These are phyloP conservation scores for Thamnophis sirtalis DNA, from an alignment of 2,113 vertebrate species.

Conservation along the genomic window DNA sequence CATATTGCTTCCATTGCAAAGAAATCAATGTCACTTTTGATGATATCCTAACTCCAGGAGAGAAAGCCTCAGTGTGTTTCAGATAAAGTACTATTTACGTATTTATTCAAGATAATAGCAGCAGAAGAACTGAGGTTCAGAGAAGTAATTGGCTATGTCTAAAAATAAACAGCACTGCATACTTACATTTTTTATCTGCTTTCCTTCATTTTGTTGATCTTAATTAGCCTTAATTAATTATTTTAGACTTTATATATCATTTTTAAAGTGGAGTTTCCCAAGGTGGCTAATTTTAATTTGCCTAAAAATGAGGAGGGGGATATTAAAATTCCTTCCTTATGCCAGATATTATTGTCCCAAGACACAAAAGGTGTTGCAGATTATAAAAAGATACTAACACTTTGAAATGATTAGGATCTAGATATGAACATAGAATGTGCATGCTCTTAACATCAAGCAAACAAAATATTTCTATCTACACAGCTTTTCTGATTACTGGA, in stretches of 20 bases:
- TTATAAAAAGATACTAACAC: neutral
- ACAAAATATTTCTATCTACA: neutral
- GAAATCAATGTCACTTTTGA: neutral
- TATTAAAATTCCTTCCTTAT: neutral
- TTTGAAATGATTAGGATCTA: neutral
- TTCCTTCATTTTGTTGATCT: neutral
- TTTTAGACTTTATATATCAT: neutral
- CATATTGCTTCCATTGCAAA: neutral
- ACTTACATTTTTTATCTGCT: neutral
- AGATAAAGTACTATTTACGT: neutral
- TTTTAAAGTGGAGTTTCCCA: neutral
- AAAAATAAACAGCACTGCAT: neutral
- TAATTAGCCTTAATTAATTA: neutral
- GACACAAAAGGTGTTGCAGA: neutral
- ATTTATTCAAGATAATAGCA: neutral
- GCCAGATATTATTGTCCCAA: neutral
- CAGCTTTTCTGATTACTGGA: neutral
- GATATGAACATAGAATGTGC: neutral
- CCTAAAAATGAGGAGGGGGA: neutral
- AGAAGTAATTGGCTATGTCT: neutral
- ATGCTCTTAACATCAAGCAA: neutral
- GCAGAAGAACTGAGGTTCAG: neutral
- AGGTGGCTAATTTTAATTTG: neutral
- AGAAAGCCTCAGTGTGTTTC: neutral
- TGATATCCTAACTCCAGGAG: neutral